These are phyloP conservation scores for Drosophila pullipes DNA, from an alignment of 2,888 invertebrate species.

Conservation along the genomic window DNA sequence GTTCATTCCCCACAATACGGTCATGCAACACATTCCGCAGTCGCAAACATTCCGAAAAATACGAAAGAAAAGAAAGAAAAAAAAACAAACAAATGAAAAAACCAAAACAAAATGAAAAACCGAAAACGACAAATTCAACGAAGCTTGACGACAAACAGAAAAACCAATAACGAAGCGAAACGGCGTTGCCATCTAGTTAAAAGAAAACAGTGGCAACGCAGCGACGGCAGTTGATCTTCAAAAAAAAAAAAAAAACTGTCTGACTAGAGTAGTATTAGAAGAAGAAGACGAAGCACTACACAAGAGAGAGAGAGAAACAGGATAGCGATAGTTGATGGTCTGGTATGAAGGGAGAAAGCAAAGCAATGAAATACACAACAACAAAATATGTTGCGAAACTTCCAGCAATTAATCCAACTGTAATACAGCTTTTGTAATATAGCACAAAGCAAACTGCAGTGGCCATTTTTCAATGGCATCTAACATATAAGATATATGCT, in stretches of 20 bases:
- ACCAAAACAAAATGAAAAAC: constrained; percentile 9
- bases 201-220: constrained; percentile 17
- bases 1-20: constrained; percentile 24
- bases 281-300: neutral
- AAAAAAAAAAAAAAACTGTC: constrained; percentile 27
- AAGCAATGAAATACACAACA: neutral
- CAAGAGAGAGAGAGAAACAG: neutral
- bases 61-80: constrained; percentile 10
- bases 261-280: constrained; percentile 32
- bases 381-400: constrained; percentile 24
- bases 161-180: constrained; percentile 37
- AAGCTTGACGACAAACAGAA: constrained; percentile 30
- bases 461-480: constrained; percentile 18
- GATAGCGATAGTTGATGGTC: constrained; percentile 1
- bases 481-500: constrained; percentile 58
- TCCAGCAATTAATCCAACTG: constrained; percentile 24
- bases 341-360: neutral
- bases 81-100: constrained; percentile 8
- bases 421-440: constrained; percentile 28
- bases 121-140: constrained; percentile 22
- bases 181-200: constrained; percentile 29
- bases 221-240: constrained; percentile 38
- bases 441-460: constrained; percentile 7
- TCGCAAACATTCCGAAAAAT: constrained; percentile 43
- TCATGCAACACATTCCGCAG: constrained; percentile 50